Percentiles rank a stretch among this genome's conserved stretches.
phyloP scores from a whole-genome alignment of 2,797 vertebrate genomes.

The Mus minutoides region DNA sequence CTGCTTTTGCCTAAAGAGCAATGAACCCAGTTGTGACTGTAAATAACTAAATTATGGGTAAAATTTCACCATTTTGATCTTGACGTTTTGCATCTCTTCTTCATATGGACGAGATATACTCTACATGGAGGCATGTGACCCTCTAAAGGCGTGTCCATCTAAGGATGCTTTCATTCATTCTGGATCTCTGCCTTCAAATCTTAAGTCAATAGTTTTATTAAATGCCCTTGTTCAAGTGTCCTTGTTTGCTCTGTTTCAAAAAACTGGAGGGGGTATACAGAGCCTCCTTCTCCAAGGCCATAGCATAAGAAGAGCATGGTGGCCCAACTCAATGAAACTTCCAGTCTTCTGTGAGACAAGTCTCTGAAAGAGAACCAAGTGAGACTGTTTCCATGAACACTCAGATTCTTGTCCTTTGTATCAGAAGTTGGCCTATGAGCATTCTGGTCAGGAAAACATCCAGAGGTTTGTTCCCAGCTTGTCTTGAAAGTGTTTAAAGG shows the following conservation, averaged over 20 bases:
- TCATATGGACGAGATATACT: background rate
- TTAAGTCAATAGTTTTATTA: background rate
- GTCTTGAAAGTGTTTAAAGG: background rate
- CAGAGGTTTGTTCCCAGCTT: background rate
- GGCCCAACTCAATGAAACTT: background rate
- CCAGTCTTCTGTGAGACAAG: background rate
- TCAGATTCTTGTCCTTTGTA: background rate
- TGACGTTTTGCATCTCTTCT: background rate
- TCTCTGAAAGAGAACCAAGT: background rate
- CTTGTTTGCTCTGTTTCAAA: background rate
- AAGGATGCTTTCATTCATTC: background rate
- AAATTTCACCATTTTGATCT: background rate
- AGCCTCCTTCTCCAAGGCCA: background rate
- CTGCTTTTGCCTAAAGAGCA: background rate
- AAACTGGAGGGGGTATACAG: background rate
- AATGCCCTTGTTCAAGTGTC: background rate
- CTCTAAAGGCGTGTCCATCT: too few relatives aligned
- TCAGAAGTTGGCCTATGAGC: background rate
- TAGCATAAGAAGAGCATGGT: fast-evolving
- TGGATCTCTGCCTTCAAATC: background rate
- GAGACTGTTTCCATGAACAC: fast-evolving
- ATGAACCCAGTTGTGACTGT: background rate
- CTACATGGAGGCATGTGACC: too few relatives aligned
- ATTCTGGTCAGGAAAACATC: background rate
- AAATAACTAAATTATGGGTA: background rate